phyloP scores from a whole-genome alignment of 2,113 vertebrate genomes.

The Alouatta palliata region DNA sequence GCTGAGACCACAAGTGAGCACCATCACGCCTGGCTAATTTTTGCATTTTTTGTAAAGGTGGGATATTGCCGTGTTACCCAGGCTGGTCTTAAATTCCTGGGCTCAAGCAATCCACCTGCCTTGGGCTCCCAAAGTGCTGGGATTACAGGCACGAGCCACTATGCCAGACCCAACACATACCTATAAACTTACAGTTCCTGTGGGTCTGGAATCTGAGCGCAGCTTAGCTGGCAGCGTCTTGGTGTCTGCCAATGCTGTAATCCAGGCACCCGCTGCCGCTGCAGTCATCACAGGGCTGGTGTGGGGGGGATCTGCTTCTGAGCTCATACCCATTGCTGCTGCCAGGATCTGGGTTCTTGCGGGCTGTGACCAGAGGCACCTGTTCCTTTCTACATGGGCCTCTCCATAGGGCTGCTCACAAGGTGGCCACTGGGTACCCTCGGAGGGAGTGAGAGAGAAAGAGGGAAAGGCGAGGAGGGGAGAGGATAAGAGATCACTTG shows the following conservation, averaged over 20 bases:
- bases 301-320: not conserved
- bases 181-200: no score
- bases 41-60: not conserved
- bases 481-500: not conserved
- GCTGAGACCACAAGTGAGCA: not conserved
- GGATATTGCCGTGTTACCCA: not conserved
- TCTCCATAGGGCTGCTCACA: not conserved
- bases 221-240: no score
- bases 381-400: not conserved
- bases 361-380: not conserved
- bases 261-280: no score
- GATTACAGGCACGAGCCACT: not conserved
- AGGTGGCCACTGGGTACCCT: not conserved
- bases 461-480: accelerated
- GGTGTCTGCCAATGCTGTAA: not conserved
- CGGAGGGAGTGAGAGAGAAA: no score
- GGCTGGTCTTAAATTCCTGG: not conserved
- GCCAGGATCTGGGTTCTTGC: not conserved
- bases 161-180: not conserved
- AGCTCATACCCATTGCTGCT: not conserved
- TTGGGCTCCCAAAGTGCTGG: not conserved
- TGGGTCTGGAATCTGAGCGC: not conserved
- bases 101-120: not conserved
- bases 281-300: not conserved
- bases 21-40: not conserved